Percentiles rank a stretch among this genome's conserved stretches.
These are phyloP conservation scores for Mamestra configurata DNA, from an alignment of 1,140 invertebrate genomes.

Conservation along the genomic window DNA sequence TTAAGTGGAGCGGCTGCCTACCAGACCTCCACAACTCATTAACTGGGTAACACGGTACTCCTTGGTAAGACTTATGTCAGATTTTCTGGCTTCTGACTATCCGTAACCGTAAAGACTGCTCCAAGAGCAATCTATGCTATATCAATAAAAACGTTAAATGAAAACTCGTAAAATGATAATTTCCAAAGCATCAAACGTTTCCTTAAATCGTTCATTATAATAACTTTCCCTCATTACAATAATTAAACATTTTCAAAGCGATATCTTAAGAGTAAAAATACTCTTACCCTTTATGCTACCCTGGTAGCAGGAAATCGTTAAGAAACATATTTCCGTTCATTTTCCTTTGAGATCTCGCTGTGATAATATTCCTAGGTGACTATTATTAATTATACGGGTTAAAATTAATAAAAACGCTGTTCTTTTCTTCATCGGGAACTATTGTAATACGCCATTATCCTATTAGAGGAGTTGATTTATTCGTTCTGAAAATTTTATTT, in stretches of 20 bases:
- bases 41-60: no score
- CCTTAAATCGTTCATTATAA: no score
- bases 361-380: constrained; percentile 2
- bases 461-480: background rate
- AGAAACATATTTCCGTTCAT: constrained; percentile 32
- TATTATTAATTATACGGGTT: constrained; percentile 16
- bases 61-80: no score
- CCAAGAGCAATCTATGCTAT: no score
- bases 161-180: no score
- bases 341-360: constrained; percentile 31
- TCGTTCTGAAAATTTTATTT: background rate
- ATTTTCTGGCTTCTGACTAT: no score
- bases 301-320: constrained; percentile 37
- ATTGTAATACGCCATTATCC: background rate
- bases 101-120: no score
- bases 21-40: no score
- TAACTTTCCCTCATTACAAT: background rate
- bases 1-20: no score
- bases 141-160: no score
- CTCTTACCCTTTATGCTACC: background rate
- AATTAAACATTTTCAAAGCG: constrained; percentile 9
- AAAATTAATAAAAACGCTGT: constrained; percentile 7
- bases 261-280: constrained; percentile 18
- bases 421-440: background rate
- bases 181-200: no score